These are phyloP conservation scores for Aplochiton taeniatus DNA, from an alignment of 2,797 vertebrate species.

Conservation along the genomic window DNA sequence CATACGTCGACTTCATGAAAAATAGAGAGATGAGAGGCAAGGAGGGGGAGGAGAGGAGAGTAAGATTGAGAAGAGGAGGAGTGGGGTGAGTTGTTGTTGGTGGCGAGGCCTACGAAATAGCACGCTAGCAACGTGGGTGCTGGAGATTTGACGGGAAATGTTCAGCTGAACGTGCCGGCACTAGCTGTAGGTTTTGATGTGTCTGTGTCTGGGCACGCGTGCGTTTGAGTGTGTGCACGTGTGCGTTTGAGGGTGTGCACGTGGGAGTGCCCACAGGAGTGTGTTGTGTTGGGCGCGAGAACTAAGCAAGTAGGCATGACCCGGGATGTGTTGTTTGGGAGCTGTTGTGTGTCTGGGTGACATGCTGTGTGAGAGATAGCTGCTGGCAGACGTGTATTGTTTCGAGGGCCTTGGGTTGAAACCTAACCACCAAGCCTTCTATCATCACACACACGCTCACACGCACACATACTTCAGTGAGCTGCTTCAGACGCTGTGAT, in stretches of 20 bases:
- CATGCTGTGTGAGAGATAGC: too few species aligned
- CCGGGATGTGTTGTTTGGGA: constrained; percentile 2
- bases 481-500: too few species aligned
- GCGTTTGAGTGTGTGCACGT: constrained; percentile 1
- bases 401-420: not conserved
- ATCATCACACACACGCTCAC: constrained; percentile 16
- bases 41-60: constrained; percentile 2
- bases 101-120: too few species aligned
- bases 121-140: too few species aligned
- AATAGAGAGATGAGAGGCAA: constrained; percentile 49
- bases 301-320: constrained; percentile 14
- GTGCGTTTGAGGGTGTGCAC: constrained; percentile 3
- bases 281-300: not conserved
- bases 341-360: not conserved
- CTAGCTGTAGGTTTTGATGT: constrained; percentile 69
- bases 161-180: constrained; percentile 77
- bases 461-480: constrained; percentile 30
- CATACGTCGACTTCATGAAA: constrained; percentile 94
- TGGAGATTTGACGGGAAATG: constrained; percentile 78
- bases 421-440: not conserved
- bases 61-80: constrained; percentile 6
- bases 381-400: too few species aligned
- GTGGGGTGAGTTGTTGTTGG: not conserved
- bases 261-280: not conserved
- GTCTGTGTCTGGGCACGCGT: not conserved